phyloP scores from a whole-genome alignment of 2,888 invertebrate genomes.

The Mythimna pallens region DNA sequence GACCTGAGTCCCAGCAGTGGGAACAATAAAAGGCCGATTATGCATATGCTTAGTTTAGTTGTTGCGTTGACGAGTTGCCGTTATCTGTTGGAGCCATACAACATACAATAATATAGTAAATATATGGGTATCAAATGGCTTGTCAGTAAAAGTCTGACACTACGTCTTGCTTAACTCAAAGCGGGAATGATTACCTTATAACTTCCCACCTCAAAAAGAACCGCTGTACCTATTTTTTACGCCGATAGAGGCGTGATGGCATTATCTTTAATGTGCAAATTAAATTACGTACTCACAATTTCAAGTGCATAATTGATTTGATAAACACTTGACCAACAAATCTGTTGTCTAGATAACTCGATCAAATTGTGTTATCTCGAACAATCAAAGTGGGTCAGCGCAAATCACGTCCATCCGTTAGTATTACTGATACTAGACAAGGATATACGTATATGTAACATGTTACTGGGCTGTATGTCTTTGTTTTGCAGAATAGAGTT shows the following conservation, averaged over 20 bases:
- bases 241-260: not conserved
- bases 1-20: too few relatives aligned
- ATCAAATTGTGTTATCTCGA: constrained; percentile 25
- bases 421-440: constrained; percentile 15
- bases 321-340: constrained; percentile 26
- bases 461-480: not conserved
- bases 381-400: constrained; percentile 46
- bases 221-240: not conserved
- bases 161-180: too few relatives aligned
- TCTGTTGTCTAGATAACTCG: constrained; percentile 27
- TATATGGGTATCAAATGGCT: too few relatives aligned
- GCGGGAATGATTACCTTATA: too few relatives aligned
- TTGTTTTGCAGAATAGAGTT: not conserved
- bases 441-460: constrained; percentile 4
- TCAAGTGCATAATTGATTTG: constrained; percentile 31
- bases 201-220: not conserved
- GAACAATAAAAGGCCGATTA: too few relatives aligned
- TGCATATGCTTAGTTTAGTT: too few relatives aligned
- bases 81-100: too few relatives aligned
- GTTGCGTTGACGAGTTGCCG: too few relatives aligned
- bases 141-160: too few relatives aligned
- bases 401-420: constrained; percentile 30
- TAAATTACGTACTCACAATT: not conserved
- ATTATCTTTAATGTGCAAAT: constrained; percentile 8
- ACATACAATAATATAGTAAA: too few relatives aligned